These are phyloP conservation scores for Parazoanthus swiftii DNA, from an alignment of 92 coral and sea anemone species.

Conservation along the genomic window DNA sequence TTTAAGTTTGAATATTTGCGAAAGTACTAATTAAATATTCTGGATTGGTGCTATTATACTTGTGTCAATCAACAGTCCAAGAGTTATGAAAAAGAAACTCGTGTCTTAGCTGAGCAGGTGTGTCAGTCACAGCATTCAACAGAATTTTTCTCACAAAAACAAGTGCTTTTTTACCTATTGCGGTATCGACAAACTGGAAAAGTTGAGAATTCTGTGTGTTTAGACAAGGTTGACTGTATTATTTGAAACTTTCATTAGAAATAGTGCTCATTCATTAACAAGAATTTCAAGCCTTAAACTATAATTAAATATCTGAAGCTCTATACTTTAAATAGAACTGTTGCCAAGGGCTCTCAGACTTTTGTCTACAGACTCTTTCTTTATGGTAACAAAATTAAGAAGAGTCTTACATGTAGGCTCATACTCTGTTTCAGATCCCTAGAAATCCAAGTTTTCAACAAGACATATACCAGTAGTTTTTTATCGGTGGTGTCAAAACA, in stretches of 20 bases:
- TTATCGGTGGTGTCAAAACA: no score
- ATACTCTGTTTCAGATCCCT: no score
- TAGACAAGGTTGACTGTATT: no score
- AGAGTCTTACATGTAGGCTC: no score
- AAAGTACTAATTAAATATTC: not conserved
- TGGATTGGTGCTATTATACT: not conserved
- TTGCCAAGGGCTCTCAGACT: not conserved
- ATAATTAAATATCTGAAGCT: not conserved
- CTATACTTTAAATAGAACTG: no score
- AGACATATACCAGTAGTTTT: no score
- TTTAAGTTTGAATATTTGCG: no score
- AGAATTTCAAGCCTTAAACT: not conserved
- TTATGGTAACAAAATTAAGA: no score
- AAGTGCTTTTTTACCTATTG: not conserved
- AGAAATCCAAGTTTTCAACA: no score
- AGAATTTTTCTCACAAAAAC: no score
- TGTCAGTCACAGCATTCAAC: not conserved
- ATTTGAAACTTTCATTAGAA: not conserved
- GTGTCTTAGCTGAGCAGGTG: not conserved
- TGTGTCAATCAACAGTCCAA: not conserved
- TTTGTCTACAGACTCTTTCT: no score
- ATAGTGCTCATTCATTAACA: not conserved
- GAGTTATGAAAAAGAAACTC: not conserved
- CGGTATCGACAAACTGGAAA: not conserved
- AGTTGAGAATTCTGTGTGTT: not conserved